Evolutionary conservation across 2,113 vertebrate species (phyloP).

Genomic region (Neotragus pygmaeus): DNA sequence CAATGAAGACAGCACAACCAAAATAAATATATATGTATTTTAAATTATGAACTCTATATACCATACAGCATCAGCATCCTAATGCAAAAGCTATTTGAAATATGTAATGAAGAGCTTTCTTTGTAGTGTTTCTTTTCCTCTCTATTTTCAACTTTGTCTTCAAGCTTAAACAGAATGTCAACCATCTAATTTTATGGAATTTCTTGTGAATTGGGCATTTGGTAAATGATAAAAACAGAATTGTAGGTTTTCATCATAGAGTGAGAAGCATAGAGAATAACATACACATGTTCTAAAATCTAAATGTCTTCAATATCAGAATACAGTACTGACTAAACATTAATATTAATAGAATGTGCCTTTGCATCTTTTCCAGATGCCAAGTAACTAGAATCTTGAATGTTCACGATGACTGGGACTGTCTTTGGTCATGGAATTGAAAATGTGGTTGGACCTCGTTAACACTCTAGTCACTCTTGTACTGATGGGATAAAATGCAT

Average conservation of each 20-base stretch:
- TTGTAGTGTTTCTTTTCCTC: background rate
- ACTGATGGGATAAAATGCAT: background rate
- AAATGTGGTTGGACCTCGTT: background rate
- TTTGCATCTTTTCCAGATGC: background rate
- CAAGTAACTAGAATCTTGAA: background rate
- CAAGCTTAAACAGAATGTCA: background rate
- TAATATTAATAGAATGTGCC: too few relatives aligned
- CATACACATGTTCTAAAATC: background rate
- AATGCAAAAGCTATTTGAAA: background rate
- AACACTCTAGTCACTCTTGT: background rate
- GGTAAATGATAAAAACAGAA: background rate
- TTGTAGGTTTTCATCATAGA: background rate
- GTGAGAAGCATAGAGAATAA: background rate
- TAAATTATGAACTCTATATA: background rate
- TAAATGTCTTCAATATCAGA: background rate
- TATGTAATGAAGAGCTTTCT: background rate
- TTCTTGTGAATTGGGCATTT: background rate
- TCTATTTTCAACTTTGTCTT: background rate
- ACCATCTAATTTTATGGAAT: background rate
- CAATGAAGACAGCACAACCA: background rate
- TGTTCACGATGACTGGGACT: background rate
- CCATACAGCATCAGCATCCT: fast-evolving
- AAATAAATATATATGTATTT: background rate
- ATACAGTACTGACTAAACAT: background rate
- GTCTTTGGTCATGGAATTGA: background rate